Evolutionary conservation across 2,113 vertebrate genomes (phyloP).

Genomic region (Macrotus californicus): DNA sequence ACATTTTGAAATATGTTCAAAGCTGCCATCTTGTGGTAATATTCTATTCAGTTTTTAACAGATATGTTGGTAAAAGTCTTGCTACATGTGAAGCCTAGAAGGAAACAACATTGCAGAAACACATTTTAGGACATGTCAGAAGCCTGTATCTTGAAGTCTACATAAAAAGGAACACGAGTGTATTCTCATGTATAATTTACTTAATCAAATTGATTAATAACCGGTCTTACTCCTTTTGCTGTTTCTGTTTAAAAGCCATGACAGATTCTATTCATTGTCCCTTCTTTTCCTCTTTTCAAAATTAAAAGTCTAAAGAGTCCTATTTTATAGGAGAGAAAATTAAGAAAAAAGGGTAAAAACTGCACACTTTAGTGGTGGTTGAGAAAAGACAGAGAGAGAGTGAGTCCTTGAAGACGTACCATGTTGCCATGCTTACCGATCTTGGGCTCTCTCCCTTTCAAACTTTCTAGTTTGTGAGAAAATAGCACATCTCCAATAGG

Average conservation of each 20-base stretch:
- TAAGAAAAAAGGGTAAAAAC: not conserved
- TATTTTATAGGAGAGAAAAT: not conserved
- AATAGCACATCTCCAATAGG: not conserved
- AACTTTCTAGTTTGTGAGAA: not conserved
- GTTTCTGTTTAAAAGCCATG: not conserved
- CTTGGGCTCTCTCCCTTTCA: not conserved
- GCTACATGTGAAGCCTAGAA: not conserved
- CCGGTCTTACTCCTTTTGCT: not conserved
- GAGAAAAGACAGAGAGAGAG: not conserved
- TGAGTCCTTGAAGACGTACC: not conserved
- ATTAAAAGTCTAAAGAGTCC: not conserved
- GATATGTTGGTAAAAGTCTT: not conserved
- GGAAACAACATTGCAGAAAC: accelerated
- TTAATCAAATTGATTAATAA: not conserved
- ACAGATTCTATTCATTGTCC: not conserved
- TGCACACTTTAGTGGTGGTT: not conserved
- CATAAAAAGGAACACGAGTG: not conserved
- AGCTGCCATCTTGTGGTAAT: constrained; percentile 57
- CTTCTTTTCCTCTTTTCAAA: not conserved
- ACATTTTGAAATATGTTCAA: not conserved
- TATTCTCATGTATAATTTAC: not conserved
- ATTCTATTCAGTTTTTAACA: not conserved
- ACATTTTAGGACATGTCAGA: not conserved
- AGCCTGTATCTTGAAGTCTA: not conserved
- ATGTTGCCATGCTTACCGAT: not conserved